Evolutionary conservation across 2,797 vertebrate species (phyloP), one percentile per base, ranked within the genome.

Genomic region (Melanotaenia parkinsoni): DNA sequence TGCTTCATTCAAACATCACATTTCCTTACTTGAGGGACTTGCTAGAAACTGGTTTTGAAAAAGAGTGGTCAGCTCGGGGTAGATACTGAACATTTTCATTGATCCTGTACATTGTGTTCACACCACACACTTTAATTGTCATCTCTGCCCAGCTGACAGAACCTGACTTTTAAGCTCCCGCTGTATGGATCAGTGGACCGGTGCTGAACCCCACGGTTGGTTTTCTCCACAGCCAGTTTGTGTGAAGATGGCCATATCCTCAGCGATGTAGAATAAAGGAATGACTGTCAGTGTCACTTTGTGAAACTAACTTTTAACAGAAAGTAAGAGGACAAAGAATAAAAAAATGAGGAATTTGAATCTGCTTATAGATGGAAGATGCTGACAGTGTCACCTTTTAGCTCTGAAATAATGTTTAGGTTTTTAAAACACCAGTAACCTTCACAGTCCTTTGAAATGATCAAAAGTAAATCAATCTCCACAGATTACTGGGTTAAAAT

Each of bases 21-120:
- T 61, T 53, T 33, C 10, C 38, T 13, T 28, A 22, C 40, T 33
- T 33, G 33, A 1, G 28, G 20, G 12, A 51, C 33, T 12, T 53
- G 24, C 33, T 32, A 63, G 24, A 63, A 40, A 40, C 20, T 8
- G 30, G 60, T 69, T 47, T 53, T 22, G 18, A 30, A 58, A 53
- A 35, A 30, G 2, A 64, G 37, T 22, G 33, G n/a, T 51, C 24
- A 35, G n/a, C 26, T 59, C 5, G 28, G 11, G 8, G 12, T 32
- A 38, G 22, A 28, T 35, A 28, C 2, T 53, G 18, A 2, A 13
- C 40, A 57, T 50, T 45, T 32, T 3, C 20, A 45, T 59, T 45
- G 12, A 30, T 72, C 18, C 50, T 67, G 16, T 43, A 26, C 8
- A 51, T 18, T 38, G 35, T 51, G 50, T 62, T 66, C 22, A 76